Evolutionary conservation across 2,113 vertebrate genomes (phyloP), one percentile per base, ranked within the genome.

Genomic region (Meriones unguiculatus): DNA sequence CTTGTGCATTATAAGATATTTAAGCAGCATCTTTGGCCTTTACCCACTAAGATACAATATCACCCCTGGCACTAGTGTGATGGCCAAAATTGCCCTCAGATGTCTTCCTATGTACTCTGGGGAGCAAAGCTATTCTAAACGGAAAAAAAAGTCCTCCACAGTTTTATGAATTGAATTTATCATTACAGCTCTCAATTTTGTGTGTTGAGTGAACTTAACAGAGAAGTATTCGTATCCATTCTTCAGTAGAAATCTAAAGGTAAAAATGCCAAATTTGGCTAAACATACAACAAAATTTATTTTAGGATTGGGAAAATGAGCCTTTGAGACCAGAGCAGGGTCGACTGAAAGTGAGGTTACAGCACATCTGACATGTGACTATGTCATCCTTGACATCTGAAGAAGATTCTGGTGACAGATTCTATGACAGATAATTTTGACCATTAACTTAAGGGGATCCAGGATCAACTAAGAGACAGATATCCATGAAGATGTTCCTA

Each of bases 1-100:
- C 38, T 0, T 77, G 8, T 30, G 41, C 12, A 70, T 57, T 0
- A 2, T 4, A 14, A 17, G 50, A 13, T 22, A 3, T 13, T 59
- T 32, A 25, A 28, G n/a, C 52, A 20, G 1, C 7, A 14, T 73
- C 25, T 1, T 5, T 67, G 70, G 12, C 77, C 28, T 54, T 32
- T 35, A 69, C 57, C 57, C 13, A 35, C 7, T 32, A 24, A 5
- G 14, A n/a, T 38, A 67, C 15, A 73, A 35, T 6, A 54, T 14
- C 9, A 76, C 4, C 18, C 24, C 11, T 17, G 0, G 3, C 8
- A 13, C 46, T 38, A 30, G 7, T 38, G 11, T 59, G 25, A 85
- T 22, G 62, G 38, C 25, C n/a, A 46, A n/a, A 87, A 67, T 14
- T 5, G 5, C 57, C 84, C 57, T 57, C 32, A 54, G 10, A 54